These are phyloP conservation scores for Cydia strobilella DNA, from an alignment of 1,140 invertebrate genomes.

Conservation along the genomic window DNA sequence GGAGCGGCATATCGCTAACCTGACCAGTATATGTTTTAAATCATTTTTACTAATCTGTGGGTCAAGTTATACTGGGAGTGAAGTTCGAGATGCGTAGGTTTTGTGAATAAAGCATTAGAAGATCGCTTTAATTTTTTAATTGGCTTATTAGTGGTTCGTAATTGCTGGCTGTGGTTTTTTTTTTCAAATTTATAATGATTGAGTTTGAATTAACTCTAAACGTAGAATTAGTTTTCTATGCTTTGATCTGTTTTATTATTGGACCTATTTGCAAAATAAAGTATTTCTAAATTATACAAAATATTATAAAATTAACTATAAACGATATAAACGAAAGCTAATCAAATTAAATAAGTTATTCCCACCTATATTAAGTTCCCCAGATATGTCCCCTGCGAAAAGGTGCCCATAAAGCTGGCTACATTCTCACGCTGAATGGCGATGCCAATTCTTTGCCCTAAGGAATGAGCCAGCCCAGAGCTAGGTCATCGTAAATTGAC, in stretches of 20 bases:
- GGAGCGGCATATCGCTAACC: not conserved
- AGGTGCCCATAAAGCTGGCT: too few species aligned
- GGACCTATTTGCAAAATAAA: not conserved
- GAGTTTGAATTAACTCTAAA: not conserved
- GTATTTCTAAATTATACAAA: too few species aligned
- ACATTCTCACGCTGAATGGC: too few species aligned
- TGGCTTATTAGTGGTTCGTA: slow-evolving; percentile 28
- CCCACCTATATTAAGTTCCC: too few species aligned
- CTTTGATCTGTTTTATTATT: not conserved
- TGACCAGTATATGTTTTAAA: not conserved
- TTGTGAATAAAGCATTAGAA: slow-evolving; percentile 1
- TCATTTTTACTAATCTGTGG: not conserved
- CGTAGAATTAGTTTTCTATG: not conserved
- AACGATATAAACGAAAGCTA: too few species aligned
- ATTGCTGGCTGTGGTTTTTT: slow-evolving; percentile 25
- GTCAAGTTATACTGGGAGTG: not conserved
- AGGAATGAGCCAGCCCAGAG: too few species aligned
- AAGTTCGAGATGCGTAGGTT: not conserved
- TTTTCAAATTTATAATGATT: not conserved
- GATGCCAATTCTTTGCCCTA: too few species aligned
- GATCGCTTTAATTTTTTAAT: slow-evolving; percentile 32
- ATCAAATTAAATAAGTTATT: too few species aligned
- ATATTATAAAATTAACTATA: too few species aligned
- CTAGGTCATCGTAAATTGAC: not conserved
- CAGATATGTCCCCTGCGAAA: too few species aligned